Conservation (phyloP, 2,888 invertebrate species). For the Philopedon plagiatum region DNA sequence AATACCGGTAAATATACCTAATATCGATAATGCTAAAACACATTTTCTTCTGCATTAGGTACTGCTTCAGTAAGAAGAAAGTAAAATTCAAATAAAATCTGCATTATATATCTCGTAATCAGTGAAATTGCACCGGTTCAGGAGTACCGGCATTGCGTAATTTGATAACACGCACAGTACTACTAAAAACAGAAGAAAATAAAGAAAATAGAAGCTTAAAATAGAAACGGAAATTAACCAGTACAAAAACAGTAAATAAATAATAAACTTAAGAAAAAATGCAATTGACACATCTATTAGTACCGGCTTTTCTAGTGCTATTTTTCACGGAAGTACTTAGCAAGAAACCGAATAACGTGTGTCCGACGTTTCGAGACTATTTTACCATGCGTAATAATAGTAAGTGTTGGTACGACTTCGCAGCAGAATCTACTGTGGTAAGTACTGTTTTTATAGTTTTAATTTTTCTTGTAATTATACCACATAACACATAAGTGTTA, state of each 20-base stretch:
- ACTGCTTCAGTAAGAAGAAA: conserved; percentile 37
- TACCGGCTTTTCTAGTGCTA: conserved; percentile 18
- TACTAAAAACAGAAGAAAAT: neutral
- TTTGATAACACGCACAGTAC: conserved; percentile 1
- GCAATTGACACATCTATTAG: neutral
- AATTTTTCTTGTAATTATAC: too few relatives aligned
- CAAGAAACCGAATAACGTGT: conserved; percentile 62
- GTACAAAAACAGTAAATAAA: neutral
- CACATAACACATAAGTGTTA: too few relatives aligned
- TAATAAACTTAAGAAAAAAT: neutral
- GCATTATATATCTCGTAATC: conserved; percentile 42
- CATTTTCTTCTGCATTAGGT: conserved; percentile 24
- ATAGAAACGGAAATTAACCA: neutral
- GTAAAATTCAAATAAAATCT: conserved; percentile 42
- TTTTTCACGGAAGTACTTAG: neutral
- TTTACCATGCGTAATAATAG: conserved; percentile 61
- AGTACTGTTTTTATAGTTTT: conserved; percentile 50
- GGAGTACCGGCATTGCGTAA: conserved; percentile 21
- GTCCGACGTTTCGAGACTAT: conserved; percentile 63
- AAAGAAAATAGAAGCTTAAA: neutral
- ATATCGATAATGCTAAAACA: conserved; percentile 16
- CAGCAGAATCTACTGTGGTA: conserved; percentile 63
- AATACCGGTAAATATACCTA: neutral
- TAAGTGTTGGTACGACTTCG: conserved; percentile 66
- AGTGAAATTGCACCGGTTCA: conserved; percentile 38